These are phyloP conservation scores for Carassius carassius DNA, from an alignment of 2,113 vertebrate genomes.

Conservation along the genomic window DNA sequence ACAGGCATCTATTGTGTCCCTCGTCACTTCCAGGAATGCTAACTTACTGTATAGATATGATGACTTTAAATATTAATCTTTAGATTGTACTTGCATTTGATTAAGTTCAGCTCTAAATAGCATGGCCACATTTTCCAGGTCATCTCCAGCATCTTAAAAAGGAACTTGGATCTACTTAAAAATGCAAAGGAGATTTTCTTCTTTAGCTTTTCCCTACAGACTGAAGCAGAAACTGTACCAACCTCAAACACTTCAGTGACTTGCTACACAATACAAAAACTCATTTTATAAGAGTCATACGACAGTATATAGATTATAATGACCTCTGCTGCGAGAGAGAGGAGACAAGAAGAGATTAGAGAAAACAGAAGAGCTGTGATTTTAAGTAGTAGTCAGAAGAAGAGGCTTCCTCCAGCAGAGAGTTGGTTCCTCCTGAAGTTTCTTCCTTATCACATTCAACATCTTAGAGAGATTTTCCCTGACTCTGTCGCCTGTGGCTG, in stretches of 20 bases:
- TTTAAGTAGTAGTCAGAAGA: background rate
- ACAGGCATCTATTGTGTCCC: background rate
- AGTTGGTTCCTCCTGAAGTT: background rate
- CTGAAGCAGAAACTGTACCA: background rate
- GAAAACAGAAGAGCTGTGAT: background rate
- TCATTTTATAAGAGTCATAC: background rate
- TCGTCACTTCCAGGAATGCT: background rate
- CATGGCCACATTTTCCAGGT: background rate
- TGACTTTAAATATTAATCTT: background rate
- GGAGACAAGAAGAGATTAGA: background rate
- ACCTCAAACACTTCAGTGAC: background rate
- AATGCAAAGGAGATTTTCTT: background rate
- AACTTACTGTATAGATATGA: no score
- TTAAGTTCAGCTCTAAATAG: background rate
- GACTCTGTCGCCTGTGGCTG: background rate
- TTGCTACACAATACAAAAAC: conserved; percentile 4
- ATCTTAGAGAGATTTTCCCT: background rate
- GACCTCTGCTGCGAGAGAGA: background rate
- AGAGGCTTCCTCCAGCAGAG: background rate
- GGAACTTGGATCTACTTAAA: background rate
- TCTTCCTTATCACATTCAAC: conserved; percentile 6
- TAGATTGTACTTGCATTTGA: no score
- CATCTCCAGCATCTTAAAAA: background rate
- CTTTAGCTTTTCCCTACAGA: background rate
- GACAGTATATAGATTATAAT: background rate